Conservation (phyloP, 2,113 vertebrate species). For the Amblyopsis rosae region DNA sequence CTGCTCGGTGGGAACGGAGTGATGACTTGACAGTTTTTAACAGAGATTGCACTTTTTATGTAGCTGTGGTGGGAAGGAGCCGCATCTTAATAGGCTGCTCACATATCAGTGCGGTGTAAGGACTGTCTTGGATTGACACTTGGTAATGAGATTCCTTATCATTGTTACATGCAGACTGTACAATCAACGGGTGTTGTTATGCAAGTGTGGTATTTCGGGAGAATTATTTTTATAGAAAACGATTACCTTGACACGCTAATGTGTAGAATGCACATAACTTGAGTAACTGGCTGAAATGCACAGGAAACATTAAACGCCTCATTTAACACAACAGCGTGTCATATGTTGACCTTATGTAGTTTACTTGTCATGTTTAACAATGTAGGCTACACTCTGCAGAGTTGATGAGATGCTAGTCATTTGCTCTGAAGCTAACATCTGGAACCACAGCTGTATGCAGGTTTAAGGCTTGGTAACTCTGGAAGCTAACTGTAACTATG, state of each 20-base stretch:
- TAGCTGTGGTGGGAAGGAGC: slow-evolving; percentile 21
- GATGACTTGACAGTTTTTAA: slow-evolving; percentile 35
- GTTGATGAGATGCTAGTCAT: neutral
- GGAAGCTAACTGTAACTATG: neutral
- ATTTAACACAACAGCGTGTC: neutral
- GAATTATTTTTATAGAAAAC: neutral
- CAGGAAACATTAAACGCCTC: neutral
- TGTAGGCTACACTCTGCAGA: neutral
- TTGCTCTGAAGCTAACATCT: slow-evolving; percentile 7
- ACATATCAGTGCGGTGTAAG: slow-evolving; percentile 2
- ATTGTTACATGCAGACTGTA: neutral
- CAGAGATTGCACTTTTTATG: slow-evolving; percentile 7
- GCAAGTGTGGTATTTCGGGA: neutral
- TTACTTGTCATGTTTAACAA: neutral
- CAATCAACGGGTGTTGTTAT: neutral
- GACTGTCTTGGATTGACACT: slow-evolving; percentile 3
- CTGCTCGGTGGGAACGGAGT: slow-evolving; percentile 9
- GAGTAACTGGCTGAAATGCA: neutral
- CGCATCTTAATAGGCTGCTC: slow-evolving; percentile 16
- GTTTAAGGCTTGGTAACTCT: neutral
- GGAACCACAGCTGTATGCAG: slow-evolving; percentile 1
- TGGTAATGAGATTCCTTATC: neutral
- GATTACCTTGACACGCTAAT: neutral
- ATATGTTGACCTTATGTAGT: neutral
- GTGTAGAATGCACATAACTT: neutral